Percentiles rank a stretch among this genome's conserved stretches.
Conservation (phyloP, 2,113 vertebrate genomes). For the Typhlomys cinereus region DNA sequence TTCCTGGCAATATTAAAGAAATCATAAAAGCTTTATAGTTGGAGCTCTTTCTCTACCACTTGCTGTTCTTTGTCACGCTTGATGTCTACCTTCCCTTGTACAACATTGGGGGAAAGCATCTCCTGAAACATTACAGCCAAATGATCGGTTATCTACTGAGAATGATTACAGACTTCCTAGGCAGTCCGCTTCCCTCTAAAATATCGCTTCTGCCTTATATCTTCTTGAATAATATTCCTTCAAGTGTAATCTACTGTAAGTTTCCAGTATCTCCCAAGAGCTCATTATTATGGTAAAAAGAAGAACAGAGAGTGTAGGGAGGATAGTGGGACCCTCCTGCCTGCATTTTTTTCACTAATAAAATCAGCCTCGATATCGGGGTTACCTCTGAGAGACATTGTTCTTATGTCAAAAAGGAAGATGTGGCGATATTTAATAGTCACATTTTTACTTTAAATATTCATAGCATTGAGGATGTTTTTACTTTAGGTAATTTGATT, state of each 20-base stretch:
- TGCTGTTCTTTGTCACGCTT: slow-evolving; percentile 48
- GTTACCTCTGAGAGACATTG: background rate
- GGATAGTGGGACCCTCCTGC: slow-evolving; percentile 22
- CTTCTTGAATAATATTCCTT: slow-evolving; percentile 65
- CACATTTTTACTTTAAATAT: slow-evolving; percentile 35
- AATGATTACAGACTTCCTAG: slow-evolving; percentile 57
- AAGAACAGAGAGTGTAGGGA: slow-evolving; percentile 46
- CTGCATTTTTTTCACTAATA: slow-evolving; percentile 49
- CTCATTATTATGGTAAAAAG: slow-evolving; percentile 64
- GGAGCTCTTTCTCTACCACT: slow-evolving; percentile 23
- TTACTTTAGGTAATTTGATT: background rate
- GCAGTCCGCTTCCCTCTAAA: slow-evolving; percentile 58
- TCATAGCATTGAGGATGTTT: background rate
- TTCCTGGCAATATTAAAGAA: slow-evolving; percentile 77
- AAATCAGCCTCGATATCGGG: background rate
- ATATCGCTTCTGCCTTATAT: slow-evolving; percentile 26
- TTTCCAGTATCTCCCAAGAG: slow-evolving; percentile 32
- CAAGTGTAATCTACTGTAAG: slow-evolving; percentile 5
- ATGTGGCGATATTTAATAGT: slow-evolving; percentile 7
- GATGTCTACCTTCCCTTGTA: slow-evolving; percentile 62
- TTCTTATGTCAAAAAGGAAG: slow-evolving; percentile 27
- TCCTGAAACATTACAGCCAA: slow-evolving; percentile 61
- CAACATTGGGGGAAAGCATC: slow-evolving; percentile 45
- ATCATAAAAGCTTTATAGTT: slow-evolving; percentile 69
- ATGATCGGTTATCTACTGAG: slow-evolving; percentile 60